Percentiles rank a stretch among this genome's conserved stretches.
Evolutionary conservation across 2,113 vertebrate species (phyloP).

Genomic region (Entomyzon cyanotis): DNA sequence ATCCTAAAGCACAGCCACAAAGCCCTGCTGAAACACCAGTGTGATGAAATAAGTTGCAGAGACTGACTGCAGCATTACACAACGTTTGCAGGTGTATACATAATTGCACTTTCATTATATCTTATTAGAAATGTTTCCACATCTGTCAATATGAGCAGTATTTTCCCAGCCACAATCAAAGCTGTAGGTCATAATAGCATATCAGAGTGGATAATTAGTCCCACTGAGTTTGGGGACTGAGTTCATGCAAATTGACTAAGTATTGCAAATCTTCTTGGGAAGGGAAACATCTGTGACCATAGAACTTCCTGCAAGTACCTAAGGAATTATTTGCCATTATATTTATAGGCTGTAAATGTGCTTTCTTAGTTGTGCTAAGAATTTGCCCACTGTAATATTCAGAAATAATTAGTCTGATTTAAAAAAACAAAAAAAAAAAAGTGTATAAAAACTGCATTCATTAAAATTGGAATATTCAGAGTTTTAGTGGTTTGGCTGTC

Average conservation of each 20-base stretch:
- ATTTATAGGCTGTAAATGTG: not conserved
- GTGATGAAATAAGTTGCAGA: not conserved
- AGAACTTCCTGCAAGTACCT: not conserved
- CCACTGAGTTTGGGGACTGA: not conserved
- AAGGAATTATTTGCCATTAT: not conserved
- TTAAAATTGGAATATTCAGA: not conserved
- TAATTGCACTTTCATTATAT: not conserved
- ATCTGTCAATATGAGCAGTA: not conserved
- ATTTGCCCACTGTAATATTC: not conserved
- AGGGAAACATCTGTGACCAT: not conserved
- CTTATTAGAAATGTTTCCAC: not conserved
- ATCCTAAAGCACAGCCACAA: not conserved
- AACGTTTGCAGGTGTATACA: not conserved
- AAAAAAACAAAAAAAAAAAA: not conserved
- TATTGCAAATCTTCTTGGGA: not conserved
- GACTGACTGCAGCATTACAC: not conserved
- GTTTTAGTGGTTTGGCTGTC: not conserved
- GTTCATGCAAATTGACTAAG: not conserved
- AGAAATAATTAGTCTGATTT: not conserved
- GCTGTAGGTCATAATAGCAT: not conserved
- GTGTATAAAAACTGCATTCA: not conserved
- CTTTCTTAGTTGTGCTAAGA: not conserved
- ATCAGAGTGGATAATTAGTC: not conserved
- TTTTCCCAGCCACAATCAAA: not conserved
- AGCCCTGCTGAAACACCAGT: not conserved